Percentiles rank a stretch among this genome's conserved stretches.
These are phyloP conservation scores for Macrobrachium rosenbergii DNA, from an alignment of 1,140 invertebrate species.

Conservation along the genomic window DNA sequence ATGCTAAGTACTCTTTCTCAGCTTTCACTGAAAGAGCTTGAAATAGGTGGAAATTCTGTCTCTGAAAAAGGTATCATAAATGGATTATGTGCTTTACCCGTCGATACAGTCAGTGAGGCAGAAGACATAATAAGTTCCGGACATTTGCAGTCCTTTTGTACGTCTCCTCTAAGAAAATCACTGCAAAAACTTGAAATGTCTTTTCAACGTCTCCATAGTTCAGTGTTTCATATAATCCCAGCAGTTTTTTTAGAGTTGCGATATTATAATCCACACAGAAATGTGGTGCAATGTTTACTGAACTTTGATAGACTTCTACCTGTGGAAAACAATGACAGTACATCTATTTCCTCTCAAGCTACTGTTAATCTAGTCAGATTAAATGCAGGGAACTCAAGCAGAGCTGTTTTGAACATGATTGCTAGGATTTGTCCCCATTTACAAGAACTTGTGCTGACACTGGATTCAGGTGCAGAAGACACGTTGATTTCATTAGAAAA, in stretches of 20 bases:
- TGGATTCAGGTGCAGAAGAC: conserved; percentile 23
- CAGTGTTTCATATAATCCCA: conserved; percentile 27
- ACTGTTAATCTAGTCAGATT: background rate
- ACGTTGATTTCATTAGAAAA: conserved; percentile 3
- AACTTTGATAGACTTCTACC: background rate
- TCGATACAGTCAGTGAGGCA: conserved; percentile 5
- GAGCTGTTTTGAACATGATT: background rate
- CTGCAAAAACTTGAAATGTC: conserved; percentile 32
- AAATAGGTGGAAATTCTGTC: conserved; percentile 16
- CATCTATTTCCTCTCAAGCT: background rate
- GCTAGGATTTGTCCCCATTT: conserved; percentile 29
- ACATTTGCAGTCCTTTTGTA: background rate
- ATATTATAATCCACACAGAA: conserved; percentile 32
- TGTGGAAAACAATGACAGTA: background rate
- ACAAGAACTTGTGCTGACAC: conserved; percentile 23
- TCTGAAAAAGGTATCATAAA: conserved; percentile 32
- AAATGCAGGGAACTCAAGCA: conserved; percentile 1
- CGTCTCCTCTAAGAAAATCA: conserved; percentile 14
- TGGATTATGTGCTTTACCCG: conserved; percentile 25
- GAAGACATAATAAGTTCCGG: background rate
- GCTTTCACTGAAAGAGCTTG: conserved; percentile 37
- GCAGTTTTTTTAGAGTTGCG: conserved; percentile 29
- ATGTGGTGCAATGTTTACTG: conserved; percentile 1
- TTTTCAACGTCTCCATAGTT: background rate
- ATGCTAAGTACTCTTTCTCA: conserved; percentile 20